Conservation (phyloP, 2,888 invertebrate species). For the Cantharis rustica region DNA sequence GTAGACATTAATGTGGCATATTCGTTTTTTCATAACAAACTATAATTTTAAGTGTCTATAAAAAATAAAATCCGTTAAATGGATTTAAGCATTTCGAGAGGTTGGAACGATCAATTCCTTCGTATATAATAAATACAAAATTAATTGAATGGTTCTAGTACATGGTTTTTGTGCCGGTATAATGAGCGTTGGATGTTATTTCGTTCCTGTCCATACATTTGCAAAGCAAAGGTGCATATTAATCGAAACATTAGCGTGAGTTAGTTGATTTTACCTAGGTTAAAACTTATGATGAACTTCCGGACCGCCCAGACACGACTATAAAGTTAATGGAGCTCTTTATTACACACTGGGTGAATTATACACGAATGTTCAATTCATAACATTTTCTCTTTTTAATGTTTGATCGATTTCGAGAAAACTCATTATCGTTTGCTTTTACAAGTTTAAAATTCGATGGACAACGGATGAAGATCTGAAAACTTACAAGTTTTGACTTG, state of each 20-base stretch:
- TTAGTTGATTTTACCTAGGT: slow-evolving; percentile 14
- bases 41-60: slow-evolving; percentile 8
- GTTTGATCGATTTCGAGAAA: background rate
- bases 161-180: background rate
- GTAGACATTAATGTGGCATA: slow-evolving; percentile 8
- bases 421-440: background rate
- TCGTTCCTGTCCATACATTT: background rate
- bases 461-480: background rate
- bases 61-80: slow-evolving; percentile 8
- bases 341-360: slow-evolving; percentile 19
- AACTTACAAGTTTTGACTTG: background rate
- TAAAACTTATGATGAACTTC: slow-evolving; percentile 27
- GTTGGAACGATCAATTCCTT: background rate
- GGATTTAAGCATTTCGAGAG: background rate
- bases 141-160: background rate
- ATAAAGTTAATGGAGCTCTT: slow-evolving; percentile 26
- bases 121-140: background rate
- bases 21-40: slow-evolving; percentile 12
- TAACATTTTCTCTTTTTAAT: slow-evolving; percentile 6
- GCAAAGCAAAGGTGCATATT: slow-evolving; percentile 7
- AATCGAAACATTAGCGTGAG: slow-evolving; percentile 6
- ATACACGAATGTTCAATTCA: slow-evolving; percentile 17
- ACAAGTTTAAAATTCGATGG: background rate
- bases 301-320: slow-evolving; percentile 21
- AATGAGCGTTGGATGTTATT: background rate